Percentiles rank a stretch among this genome's conserved stretches.
Conservation (phyloP, 2,113 vertebrate species). For the Eupsittula cactorum region DNA sequence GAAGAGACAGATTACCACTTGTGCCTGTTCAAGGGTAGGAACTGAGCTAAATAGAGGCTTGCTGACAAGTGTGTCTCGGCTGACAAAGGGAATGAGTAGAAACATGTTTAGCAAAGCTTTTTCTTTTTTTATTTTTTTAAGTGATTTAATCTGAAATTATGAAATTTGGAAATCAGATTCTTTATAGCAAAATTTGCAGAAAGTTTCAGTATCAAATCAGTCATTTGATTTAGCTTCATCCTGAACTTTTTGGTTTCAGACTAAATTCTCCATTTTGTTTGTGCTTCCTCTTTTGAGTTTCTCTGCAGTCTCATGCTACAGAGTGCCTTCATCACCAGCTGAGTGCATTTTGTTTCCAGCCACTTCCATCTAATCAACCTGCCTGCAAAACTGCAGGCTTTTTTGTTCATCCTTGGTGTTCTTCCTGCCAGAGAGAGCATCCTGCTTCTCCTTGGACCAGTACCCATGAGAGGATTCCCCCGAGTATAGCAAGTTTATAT, state of each 20-base stretch:
- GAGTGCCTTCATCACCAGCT: neutral
- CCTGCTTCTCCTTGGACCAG: neutral
- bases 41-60: neutral
- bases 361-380: neutral
- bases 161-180: neutral
- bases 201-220: neutral
- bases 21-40: neutral
- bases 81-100: neutral
- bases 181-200: neutral
- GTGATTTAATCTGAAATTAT: neutral
- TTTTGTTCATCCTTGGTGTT: no score
- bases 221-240: neutral
- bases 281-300: neutral
- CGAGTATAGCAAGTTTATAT: neutral
- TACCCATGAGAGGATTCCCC: neutral
- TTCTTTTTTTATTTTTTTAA: neutral
- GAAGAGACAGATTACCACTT: neutral
- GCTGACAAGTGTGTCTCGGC: neutral
- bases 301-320: neutral
- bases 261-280: neutral
- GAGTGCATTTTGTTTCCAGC: neutral
- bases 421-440: neutral
- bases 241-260: neutral
- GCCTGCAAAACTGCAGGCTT: neutral
- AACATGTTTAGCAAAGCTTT: neutral